Conservation (phyloP, 2,113 vertebrate species). For the Tupaia chinensis region DNA sequence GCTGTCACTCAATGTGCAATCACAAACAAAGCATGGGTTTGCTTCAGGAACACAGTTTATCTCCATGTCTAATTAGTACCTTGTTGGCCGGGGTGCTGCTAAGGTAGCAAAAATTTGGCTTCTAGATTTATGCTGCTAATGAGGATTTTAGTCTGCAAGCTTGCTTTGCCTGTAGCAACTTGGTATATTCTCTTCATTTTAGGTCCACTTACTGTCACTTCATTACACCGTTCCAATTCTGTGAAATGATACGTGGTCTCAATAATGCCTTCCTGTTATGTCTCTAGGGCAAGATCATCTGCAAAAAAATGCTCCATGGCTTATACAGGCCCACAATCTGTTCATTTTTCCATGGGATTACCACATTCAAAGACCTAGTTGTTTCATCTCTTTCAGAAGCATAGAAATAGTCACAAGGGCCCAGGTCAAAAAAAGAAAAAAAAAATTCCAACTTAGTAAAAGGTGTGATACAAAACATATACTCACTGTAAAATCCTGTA, state of each 20-base stretch:
- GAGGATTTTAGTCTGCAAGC: conserved; percentile 56
- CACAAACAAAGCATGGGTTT: conserved; percentile 29
- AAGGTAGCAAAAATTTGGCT: conserved; percentile 58
- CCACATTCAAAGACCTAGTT: background rate
- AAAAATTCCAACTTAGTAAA: background rate
- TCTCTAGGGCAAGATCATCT: conserved; percentile 41
- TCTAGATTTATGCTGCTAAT: conserved; percentile 54
- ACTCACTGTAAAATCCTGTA: background rate
- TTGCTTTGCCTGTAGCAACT: conserved; percentile 65
- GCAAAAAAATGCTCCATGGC: background rate
- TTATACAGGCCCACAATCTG: background rate
- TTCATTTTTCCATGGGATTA: background rate
- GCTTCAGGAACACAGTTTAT: conserved; percentile 36
- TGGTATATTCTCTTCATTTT: conserved; percentile 52
- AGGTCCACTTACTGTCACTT: conserved; percentile 14
- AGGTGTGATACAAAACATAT: background rate
- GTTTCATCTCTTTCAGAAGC: background rate
- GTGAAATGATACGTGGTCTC: conserved; percentile 16
- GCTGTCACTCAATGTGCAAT: background rate
- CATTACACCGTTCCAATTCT: conserved; percentile 44
- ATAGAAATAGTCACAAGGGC: background rate
- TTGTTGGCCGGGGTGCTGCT: background rate
- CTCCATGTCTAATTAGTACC: conserved; percentile 64
- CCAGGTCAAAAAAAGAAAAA: background rate
- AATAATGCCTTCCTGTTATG: background rate